Conservation (phyloP, 2,113 vertebrate species). For the Eudyptes chrysolophus region DNA sequence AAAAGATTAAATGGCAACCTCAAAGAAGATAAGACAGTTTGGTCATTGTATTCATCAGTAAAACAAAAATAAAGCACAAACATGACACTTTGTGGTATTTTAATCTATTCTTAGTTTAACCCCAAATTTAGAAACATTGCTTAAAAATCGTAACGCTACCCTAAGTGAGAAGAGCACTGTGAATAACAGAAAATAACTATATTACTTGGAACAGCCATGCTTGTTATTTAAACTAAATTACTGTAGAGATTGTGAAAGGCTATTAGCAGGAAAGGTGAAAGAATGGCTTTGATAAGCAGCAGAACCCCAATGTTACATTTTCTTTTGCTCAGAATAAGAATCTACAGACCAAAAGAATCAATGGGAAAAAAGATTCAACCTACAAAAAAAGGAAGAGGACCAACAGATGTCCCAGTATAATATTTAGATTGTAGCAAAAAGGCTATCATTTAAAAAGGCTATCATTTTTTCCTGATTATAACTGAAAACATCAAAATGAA, state of each 20-base stretch:
- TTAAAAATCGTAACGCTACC: not conserved
- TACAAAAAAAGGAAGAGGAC: not conserved
- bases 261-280: not conserved
- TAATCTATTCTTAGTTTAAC: not conserved
- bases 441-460: not conserved
- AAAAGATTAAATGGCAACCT: constrained; percentile 5
- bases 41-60: not conserved
- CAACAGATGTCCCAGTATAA: not conserved
- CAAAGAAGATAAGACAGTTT: not conserved
- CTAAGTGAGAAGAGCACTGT: not conserved
- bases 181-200: not conserved
- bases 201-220: not conserved
- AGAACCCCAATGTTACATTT: not conserved
- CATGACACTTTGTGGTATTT: not conserved
- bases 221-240: not conserved
- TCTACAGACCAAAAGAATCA: not conserved
- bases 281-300: not conserved
- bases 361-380: not conserved
- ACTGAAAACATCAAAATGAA: not conserved
- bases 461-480: not conserved
- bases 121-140: not conserved
- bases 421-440: not conserved
- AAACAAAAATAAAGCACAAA: constrained; percentile 1
- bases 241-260: not conserved
- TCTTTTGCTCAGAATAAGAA: not conserved